Base-by-base conservation (phyloP, 2,888 invertebrate genomes). In the Homarus gammarus region DNA sequence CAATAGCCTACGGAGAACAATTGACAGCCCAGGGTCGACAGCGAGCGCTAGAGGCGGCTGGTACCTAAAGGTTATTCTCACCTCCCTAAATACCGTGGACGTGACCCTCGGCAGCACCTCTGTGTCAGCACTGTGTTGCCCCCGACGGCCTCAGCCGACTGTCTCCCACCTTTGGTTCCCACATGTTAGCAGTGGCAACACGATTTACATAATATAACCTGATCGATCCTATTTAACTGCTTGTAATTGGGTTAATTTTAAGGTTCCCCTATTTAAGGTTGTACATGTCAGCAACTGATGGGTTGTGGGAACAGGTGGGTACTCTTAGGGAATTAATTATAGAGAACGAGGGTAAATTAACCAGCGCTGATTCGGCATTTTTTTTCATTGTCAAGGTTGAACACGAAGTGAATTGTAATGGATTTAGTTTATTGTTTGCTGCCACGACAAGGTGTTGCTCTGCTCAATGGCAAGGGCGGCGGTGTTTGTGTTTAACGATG, bases 321-420 rank as follows among this genome's bases (percentile, higher is more conserved):
- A 1, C 10, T n/a, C 0, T 2, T 64, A 3, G 27, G 61, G 12
- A 56, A 73, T 84, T 84, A 75, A 61, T 84, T 56, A 49, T 61
- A 61, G 3, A 61, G 51, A 44, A 78, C 40, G 64, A 40, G 75
- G 31, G 38, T 75, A 84, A 51, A 75, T 84, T 84, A 84, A 61
- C 84, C 84, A 44, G 75, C 31, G 84, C 75, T 84, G 84, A 84
- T 40, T 75, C 84, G 84, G 84, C 84, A n/a, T 75, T 75, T 84
- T 83, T 75, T 27, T 84, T 75, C 84, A 84, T 61, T 84, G 75
- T 75, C 84, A 84, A 84, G 84, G 84, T 84, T 75, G 61, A 61
- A 61, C 40, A 40, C 36, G 49, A 49, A 33, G 84, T 61, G 84
- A 84, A 84, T 84, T 75, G 75, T 84, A 84, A 36, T 51, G 73